A percentile compares a stretch with the other conserved stretches of the same genome.
Conservation (phyloP, 2,797 vertebrate genomes). For the Numenius phaeopus region DNA sequence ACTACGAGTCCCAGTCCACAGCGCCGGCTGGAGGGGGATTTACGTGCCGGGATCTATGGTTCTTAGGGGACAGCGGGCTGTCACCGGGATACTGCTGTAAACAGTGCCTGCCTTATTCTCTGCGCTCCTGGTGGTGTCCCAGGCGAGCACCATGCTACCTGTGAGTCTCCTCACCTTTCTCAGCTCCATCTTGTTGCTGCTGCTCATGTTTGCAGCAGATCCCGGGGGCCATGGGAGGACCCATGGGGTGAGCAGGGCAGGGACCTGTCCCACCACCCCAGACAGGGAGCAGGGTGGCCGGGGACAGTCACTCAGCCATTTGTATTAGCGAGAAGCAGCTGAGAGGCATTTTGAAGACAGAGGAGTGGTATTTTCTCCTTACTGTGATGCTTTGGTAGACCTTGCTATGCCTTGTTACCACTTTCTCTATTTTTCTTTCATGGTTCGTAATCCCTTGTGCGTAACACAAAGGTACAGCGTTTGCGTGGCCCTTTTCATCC, state of each 20-base stretch:
- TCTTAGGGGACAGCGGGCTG: not conserved
- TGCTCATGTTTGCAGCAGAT: not conserved
- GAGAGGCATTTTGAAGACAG: not conserved
- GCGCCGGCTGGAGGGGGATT: not conserved
- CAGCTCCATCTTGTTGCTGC: not conserved
- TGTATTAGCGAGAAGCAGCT: not conserved
- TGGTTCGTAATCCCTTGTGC: not conserved
- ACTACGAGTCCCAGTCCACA: not conserved
- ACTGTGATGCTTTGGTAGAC: not conserved
- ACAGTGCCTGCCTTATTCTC: not conserved
- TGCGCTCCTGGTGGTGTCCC: not conserved
- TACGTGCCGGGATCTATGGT: not conserved
- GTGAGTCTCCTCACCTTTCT: not conserved
- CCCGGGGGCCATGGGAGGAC: not conserved
- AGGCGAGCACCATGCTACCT: not conserved
- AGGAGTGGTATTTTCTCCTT: not conserved
- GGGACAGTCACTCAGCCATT: not conserved
- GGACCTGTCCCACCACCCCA: not conserved
- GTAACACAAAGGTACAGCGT: not conserved
- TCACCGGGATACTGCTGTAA: not conserved
- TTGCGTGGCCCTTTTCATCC: not conserved
- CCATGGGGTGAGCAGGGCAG: not conserved
- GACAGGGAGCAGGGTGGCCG: not conserved
- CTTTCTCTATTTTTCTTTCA: not conserved
- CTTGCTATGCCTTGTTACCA: not conserved